Evolutionary conservation across 2,888 invertebrate species (phyloP), one percentile per base, ranked within the genome.

Genomic region (Drosophila paucipuncta): DNA sequence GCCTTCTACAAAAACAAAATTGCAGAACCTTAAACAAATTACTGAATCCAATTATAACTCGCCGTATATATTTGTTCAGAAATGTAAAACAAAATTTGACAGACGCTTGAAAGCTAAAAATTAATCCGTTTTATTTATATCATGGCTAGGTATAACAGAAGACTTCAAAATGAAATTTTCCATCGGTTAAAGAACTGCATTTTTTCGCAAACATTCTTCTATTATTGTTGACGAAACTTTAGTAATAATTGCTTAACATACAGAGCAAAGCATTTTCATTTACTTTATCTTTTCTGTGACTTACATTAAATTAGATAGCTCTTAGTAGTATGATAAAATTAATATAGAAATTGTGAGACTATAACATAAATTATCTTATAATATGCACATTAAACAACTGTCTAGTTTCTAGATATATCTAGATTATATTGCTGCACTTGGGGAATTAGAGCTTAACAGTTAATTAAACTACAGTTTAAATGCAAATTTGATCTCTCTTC

Each of bases 401-500:
- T 25, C 16, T 25, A 16, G 16, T 16, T 47, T 33, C 6, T 16
- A 37, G 22, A 22, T 22, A 16, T 9, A 16, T 37, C 16, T 61
- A 16, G 6, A 30, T 33, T 54, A 16, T 13, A 39, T 39, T 18
- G 22, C 18, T 31, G 30, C 13, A 39, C 61, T 53, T 53, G 9
- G 13, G 31, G 54, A 39, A 54, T 25, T 30, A 11, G n/a, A 39
- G 28, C 57, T 49, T 55, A 31, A 53, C 25, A 39, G 49, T 65
- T 39, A 55, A 31, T 57, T 41, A 67, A 41, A 43, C 28, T 49
- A 30, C 30, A 52, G 43, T 57, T 57, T 57, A 52, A 67, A 58
- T 68, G 67, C 68, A 68, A 67, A 67, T 68, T 57, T 68, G 28
- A 67, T 52, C 22, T 43, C 35, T 58, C 41, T 67, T 57, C 41